Evolutionary conservation across 2,113 vertebrate species (phyloP), one percentile per base, ranked within the genome.

Genomic region (Astur gentilis): DNA sequence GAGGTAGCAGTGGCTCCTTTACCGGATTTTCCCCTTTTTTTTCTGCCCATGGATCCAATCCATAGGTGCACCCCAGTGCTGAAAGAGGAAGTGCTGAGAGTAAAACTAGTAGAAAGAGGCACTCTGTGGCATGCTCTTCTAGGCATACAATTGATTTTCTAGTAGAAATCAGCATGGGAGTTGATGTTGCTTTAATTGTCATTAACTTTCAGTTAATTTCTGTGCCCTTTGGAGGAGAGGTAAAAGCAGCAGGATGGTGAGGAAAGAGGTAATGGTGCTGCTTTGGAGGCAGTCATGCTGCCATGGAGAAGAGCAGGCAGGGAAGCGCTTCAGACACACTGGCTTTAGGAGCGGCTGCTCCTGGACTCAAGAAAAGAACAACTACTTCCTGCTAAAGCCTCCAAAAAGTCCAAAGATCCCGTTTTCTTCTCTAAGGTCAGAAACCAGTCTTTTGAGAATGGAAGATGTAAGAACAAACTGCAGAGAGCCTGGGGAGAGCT

Each of bases 191-290:
- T 96, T 47, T 92, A 95, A 96, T 81, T 91, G 89, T 13, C 76
- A 92, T 96, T 93, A 94, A 78, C 47, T 95, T 85, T 80, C 50
- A 89, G 81, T 93, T 97, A 91, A 94, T 91, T 94, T 87, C 70
- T 65, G 34, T 47, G 88, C 84, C 85, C 83, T 96, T 75, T 96
- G 47, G 52, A 95, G 36, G 18, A 50, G 27, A 89, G 38, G 60
- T 55, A 91, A 70, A 81, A 64, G 61, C 83, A 87, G 76, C 3
- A 4, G 77, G 60, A 72, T 0, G 2, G 47, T 76, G 61, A 93
- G 36, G 38, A 89, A 85, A 73, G 64, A 78, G 42, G 83, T 50
- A 55, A 60, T 17, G 3, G 38, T 4, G 13, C 26, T 71, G 60
- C 67, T 86, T 49, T 3, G 6, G 45, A 70, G 47, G 54, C 40